Evolutionary conservation across 2,797 vertebrate genomes (phyloP), one percentile per base, ranked within the genome.

Genomic region (Catostomus latipinnis): DNA sequence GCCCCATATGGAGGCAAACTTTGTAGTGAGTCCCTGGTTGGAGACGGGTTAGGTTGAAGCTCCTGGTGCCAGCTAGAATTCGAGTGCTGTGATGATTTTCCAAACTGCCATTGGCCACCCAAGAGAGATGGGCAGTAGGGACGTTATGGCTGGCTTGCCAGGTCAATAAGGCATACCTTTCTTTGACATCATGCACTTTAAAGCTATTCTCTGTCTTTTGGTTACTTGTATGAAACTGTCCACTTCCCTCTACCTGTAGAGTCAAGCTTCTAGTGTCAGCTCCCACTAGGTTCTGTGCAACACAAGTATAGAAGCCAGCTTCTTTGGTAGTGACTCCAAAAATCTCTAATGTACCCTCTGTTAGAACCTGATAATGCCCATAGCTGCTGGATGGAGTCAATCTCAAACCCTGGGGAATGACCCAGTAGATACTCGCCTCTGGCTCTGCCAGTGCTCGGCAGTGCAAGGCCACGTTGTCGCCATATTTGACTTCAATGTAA

Each of bases 401-500:
- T 85, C 91, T 96, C 12, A 83, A 81, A 52, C 97, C 98, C 0
- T 87, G 87, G 0, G 98, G 97, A 9, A 93, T 96, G 83, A 99
- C 97, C 98, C 98, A 99, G 84, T 97, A 98, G 85, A 99, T 94
- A 82, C 94, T 92, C 0, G 98, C 97, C 57, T 96, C 95, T 0
- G 98, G 98, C 75, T 99, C 97, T 0, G 97, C 97, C 75, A 99
- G 91, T 7, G 98, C 98, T 71, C 97, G 88, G 86, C 98, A 99
- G 80, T 98, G 97, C 78, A 99, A 90, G 9, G 92, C 89, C 76
- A 97, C 70, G 2, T 90, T 88, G 0, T 92, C 92, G 0, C 96
- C 88, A 0, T 89, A 88, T 6, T 88, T 90, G 5, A 94, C 93
- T 5, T 94, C 92, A 7, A 97, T 82, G 11, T 88, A 92, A 0